phyloP scores from a whole-genome alignment of 2,888 invertebrate species.

The Rhamnusium bicolor region DNA sequence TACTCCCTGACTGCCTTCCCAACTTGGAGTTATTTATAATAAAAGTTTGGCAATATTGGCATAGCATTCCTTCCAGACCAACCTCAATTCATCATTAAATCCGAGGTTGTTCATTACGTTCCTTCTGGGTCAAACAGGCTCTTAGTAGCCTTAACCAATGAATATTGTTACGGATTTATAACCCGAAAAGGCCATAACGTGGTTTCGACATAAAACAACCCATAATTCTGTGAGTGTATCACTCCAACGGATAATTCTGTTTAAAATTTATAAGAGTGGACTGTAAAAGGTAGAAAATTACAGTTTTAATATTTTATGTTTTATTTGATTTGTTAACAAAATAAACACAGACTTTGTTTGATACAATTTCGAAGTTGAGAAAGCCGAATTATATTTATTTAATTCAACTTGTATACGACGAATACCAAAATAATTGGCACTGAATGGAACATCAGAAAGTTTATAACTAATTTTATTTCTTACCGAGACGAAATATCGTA shows the following conservation, averaged over 20 bases:
- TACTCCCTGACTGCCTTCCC: not conserved
- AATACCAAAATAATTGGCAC: too few relatives aligned
- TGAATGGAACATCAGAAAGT: too few relatives aligned
- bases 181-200: slow-evolving; percentile 18
- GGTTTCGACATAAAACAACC: slow-evolving; percentile 1
- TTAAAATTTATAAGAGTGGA: slow-evolving; percentile 6
- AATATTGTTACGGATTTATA: slow-evolving; percentile 17
- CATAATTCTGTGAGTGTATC: slow-evolving; percentile 5
- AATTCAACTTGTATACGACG: too few relatives aligned
- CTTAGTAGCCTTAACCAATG: slow-evolving; percentile 1
- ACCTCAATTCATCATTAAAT: slow-evolving; percentile 12
- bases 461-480: too few relatives aligned
- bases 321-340: not conserved
- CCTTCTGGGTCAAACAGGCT: slow-evolving; percentile 15
- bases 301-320: not conserved
- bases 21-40: slow-evolving; percentile 12
- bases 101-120: slow-evolving; percentile 22
- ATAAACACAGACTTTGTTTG: not conserved
- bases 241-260: not conserved
- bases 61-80: not conserved
- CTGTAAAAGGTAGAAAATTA: not conserved
- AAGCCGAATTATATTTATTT: not conserved
- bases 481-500: too few relatives aligned
- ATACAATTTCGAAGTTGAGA: not conserved
- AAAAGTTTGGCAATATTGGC: slow-evolving; percentile 5